These are phyloP conservation scores for Epinotia ramella DNA, from an alignment of 2,888 invertebrate genomes.

Conservation along the genomic window DNA sequence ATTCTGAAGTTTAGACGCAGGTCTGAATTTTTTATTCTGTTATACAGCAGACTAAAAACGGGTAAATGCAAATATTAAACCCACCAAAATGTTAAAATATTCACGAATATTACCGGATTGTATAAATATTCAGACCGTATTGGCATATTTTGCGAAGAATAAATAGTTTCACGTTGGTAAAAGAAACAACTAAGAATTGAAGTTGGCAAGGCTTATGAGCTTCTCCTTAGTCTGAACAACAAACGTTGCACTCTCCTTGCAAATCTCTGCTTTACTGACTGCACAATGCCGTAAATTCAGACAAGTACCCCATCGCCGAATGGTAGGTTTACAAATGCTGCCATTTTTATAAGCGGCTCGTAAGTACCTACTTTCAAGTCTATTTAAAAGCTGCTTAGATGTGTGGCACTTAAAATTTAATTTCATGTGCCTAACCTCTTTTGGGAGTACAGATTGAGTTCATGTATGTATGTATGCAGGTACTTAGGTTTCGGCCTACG, in stretches of 20 bases:
- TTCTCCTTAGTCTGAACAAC: constrained; percentile 29
- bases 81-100: neutral
- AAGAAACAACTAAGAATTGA: constrained; percentile 32
- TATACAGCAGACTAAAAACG: neutral
- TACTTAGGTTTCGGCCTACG: no score
- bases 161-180: constrained; percentile 30
- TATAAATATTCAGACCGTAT: constrained; percentile 21
- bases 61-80: neutral
- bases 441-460: no score
- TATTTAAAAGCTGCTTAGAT: neutral
- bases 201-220: constrained; percentile 44
- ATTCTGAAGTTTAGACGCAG: no score
- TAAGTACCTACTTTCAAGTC: neutral
- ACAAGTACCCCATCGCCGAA: neutral
- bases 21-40: no score
- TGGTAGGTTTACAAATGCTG: neutral
- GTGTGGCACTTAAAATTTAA: neutral
- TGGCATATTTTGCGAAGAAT: constrained; percentile 24
- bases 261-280: constrained; percentile 19
- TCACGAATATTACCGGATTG: neutral
- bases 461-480: no score
- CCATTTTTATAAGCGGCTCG: neutral
- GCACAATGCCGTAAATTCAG: constrained; percentile 23
- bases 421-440: no score
- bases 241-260: constrained; percentile 31